phyloP scores from a whole-genome alignment of 2,888 invertebrate genomes.

The Choristoneura rosaceana region DNA sequence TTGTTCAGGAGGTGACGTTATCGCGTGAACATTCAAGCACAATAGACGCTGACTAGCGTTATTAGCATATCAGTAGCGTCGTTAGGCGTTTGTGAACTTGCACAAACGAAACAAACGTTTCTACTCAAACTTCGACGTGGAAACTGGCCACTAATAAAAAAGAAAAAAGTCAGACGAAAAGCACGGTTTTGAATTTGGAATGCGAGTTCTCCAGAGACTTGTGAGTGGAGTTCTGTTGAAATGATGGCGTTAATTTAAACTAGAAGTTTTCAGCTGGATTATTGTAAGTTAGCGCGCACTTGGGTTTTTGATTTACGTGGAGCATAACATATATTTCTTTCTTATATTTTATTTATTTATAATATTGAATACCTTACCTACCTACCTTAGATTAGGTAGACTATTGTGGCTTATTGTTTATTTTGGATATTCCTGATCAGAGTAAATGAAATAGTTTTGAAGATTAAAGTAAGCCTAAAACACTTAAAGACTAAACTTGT shows the following conservation, averaged over 20 bases:
- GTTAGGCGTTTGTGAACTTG: conserved; percentile 54
- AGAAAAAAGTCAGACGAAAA: conserved; percentile 41
- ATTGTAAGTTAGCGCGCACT: conserved; percentile 17
- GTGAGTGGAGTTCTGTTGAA: conserved; percentile 28
- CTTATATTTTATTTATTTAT: no score
- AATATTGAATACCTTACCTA: no score
- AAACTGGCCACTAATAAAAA: conserved; percentile 42
- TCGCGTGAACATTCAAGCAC: conserved; percentile 50
- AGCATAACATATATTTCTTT: no score
- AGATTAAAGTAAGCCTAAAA: no score
- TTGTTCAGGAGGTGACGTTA: conserved; percentile 54
- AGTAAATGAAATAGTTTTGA: no score
- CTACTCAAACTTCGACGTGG: conserved; percentile 46
- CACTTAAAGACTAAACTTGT: no score
- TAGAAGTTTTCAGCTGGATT: conserved; percentile 30
- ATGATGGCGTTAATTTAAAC: conserved; percentile 40
- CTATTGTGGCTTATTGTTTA: no score
- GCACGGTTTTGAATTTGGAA: conserved; percentile 44
- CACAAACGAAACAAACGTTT: conserved; percentile 53
- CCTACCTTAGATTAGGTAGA: no score
- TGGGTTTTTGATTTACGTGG: no score
- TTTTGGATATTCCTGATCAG: no score
- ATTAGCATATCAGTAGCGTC: conserved; percentile 71
- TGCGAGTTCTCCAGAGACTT: conserved; percentile 25
- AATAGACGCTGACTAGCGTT: conserved; percentile 69